These are phyloP conservation scores for Trichogramma evanescens DNA, from an alignment of 2,888 invertebrate species.

Conservation along the genomic window DNA sequence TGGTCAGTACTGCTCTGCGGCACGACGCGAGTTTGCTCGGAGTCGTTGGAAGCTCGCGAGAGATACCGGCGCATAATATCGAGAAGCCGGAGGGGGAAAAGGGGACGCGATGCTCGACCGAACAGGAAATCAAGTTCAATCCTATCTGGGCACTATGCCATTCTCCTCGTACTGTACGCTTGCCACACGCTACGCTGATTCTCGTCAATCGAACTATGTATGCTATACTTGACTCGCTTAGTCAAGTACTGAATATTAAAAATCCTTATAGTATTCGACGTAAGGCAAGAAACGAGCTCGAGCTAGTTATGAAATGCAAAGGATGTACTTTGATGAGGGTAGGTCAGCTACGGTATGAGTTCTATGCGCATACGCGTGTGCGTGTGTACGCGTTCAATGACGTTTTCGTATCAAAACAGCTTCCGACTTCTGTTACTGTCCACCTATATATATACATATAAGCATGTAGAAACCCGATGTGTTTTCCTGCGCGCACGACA, in stretches of 20 bases:
- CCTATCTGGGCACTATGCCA: slow-evolving; percentile 37
- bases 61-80: slow-evolving; percentile 32
- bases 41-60: slow-evolving; percentile 31
- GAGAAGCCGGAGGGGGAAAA: slow-evolving; percentile 7
- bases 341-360: slow-evolving; percentile 6
- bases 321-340: neutral
- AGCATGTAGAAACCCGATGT: neutral
- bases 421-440: slow-evolving; percentile 11
- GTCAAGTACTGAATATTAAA: slow-evolving; percentile 2
- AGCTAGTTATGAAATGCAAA: neutral
- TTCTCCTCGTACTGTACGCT: slow-evolving; percentile 28
- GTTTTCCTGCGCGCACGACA: slow-evolving; percentile 8
- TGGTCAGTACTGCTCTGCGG: slow-evolving; percentile 32
- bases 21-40: slow-evolving; percentile 33
- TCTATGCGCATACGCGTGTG: neutral
- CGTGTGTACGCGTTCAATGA: no score
- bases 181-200: neutral
- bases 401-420: slow-evolving; percentile 4
- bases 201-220: neutral
- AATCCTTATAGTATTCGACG: neutral
- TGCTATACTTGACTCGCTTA: slow-evolving; percentile 20
- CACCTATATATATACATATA: neutral
- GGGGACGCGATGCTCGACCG: slow-evolving; percentile 27
- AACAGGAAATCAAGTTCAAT: slow-evolving; percentile 41
- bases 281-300: neutral